Evolutionary conservation across 30 jellyfish, hydroid and myxozoan species (phyloP).

Genomic region (Aurelia aurita): DNA sequence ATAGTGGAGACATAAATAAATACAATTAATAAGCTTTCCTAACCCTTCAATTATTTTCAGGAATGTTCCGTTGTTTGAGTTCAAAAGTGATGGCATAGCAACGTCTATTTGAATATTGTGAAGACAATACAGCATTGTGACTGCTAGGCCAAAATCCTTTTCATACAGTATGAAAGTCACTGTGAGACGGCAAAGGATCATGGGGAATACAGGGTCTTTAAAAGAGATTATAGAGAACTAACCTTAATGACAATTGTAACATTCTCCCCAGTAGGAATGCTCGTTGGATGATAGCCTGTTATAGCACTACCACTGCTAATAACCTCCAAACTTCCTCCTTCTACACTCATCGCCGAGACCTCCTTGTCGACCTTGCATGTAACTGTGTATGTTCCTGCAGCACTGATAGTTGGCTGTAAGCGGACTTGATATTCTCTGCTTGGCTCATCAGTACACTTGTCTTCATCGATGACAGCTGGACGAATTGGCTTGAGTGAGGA

Average conservation of each 20-base stretch:
- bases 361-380: constrained; percentile 36
- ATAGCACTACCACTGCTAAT: not conserved
- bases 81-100: too few relatives aligned
- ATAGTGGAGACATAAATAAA: too few relatives aligned
- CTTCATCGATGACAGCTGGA: not conserved
- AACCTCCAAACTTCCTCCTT: constrained; percentile 10
- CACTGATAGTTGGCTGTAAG: not conserved
- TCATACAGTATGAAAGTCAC: too few relatives aligned
- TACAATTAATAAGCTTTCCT: too few relatives aligned
- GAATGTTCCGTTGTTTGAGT: too few relatives aligned
- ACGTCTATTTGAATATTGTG: too few relatives aligned
- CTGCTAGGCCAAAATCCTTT: too few relatives aligned
- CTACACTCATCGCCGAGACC: constrained; percentile 4
- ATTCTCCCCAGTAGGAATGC: constrained; percentile 13
- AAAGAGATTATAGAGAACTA: not conserved
- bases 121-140: too few relatives aligned
- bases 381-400: constrained; percentile 26
- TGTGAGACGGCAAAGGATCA: too few relatives aligned
- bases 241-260: constrained; percentile 12
- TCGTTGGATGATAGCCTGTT: not conserved
- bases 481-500: too few relatives aligned
- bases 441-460: constrained; percentile 9
- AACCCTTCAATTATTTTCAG: too few relatives aligned
- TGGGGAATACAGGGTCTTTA: too few relatives aligned
- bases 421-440: not conserved